A percentile compares a stretch with the other conserved stretches of the same genome.
Evolutionary conservation across 2,113 vertebrate species (phyloP).

Genomic region (Leiothrix lutea): DNA sequence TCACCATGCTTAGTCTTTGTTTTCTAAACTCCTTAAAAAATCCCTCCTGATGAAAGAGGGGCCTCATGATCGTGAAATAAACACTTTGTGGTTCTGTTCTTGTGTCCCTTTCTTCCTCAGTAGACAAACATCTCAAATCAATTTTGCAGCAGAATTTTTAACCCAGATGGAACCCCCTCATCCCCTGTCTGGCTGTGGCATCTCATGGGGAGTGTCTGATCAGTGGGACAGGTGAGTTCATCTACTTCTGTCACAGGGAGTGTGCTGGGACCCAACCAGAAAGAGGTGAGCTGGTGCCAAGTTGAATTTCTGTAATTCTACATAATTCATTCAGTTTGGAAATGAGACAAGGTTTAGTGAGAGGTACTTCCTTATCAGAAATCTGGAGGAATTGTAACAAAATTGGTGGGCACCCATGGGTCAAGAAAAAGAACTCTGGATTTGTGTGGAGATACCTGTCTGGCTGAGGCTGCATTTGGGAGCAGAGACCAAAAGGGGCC

Average conservation of each 20-base stretch:
- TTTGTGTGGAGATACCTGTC: background rate
- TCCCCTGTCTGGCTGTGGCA: background rate
- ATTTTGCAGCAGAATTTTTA: background rate
- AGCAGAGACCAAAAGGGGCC: background rate
- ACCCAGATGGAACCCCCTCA: background rate
- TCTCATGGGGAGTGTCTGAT: background rate
- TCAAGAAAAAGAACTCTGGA: background rate
- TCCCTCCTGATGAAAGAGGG: background rate
- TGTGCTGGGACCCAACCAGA: background rate
- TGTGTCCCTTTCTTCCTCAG: background rate
- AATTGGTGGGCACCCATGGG: background rate
- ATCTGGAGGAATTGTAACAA: background rate
- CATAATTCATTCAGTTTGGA: background rate
- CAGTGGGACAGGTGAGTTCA: fast-evolving
- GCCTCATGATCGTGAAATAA: background rate
- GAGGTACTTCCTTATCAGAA: background rate
- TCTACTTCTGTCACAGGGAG: background rate
- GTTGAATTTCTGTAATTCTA: background rate
- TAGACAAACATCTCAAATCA: background rate
- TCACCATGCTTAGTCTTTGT: background rate
- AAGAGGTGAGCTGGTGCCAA: background rate
- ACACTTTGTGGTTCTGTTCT: background rate
- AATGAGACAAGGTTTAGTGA: background rate
- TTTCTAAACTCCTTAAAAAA: background rate
- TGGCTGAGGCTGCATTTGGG: background rate